phyloP scores from a whole-genome alignment of 2,888 invertebrate genomes.

The Andrena fulva region DNA sequence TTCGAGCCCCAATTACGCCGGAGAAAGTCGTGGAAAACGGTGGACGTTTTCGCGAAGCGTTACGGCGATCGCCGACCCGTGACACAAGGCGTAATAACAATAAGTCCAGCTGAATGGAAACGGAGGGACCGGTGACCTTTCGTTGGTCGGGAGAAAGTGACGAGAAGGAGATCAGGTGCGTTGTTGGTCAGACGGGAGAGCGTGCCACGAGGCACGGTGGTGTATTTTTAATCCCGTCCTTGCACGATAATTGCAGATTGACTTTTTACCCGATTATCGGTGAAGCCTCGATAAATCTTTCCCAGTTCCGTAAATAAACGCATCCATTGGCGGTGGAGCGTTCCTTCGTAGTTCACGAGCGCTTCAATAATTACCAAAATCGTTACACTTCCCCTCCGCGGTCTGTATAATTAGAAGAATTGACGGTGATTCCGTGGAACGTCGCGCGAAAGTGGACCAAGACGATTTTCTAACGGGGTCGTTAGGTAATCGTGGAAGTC shows the following conservation, averaged over 20 bases:
- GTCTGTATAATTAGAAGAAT: conserved; percentile 14
- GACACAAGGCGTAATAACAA: conserved; percentile 43
- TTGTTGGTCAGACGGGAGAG: conserved; percentile 19
- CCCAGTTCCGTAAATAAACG: conserved; percentile 31
- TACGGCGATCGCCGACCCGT: conserved; percentile 43
- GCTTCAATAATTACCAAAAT: not conserved
- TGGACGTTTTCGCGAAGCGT: conserved; percentile 28
- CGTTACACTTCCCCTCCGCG: not conserved
- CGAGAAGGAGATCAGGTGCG: conserved; percentile 41
- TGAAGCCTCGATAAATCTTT: conserved; percentile 20
- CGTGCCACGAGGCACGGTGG: conserved; percentile 14
- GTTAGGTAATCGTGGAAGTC: conserved; percentile 46
- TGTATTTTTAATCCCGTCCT: conserved; percentile 55
- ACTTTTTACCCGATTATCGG: conserved; percentile 33
- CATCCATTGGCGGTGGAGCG: not conserved
- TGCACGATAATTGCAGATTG: conserved; percentile 28
- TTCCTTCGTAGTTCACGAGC: not conserved
- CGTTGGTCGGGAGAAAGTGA: conserved; percentile 54
- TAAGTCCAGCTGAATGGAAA: conserved; percentile 25
- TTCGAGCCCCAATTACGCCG: conserved; percentile 3
- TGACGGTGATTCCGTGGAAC: not conserved
- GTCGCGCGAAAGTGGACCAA: conserved; percentile 44
- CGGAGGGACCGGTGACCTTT: conserved; percentile 57
- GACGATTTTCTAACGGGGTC: conserved; percentile 53
- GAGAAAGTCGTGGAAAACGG: conserved; percentile 28